A percentile compares a stretch with the other conserved stretches of the same genome.
Conservation (phyloP, 1,140 invertebrate genomes). For the Laodelphax striatellus region DNA sequence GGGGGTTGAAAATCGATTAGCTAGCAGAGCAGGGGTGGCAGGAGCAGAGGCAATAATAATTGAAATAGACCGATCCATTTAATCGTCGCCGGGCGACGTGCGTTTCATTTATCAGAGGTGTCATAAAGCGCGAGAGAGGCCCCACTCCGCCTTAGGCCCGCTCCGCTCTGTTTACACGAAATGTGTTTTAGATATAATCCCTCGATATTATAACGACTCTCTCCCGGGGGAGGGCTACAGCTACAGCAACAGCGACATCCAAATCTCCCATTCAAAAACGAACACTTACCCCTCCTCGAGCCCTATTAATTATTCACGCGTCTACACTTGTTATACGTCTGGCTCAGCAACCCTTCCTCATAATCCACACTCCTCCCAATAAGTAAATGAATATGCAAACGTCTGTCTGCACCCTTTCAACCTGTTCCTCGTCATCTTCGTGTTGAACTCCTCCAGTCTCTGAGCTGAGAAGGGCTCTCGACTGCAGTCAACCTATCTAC, state of each 20-base stretch:
- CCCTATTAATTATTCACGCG: not conserved
- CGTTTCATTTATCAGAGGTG: conserved; percentile 3
- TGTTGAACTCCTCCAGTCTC: too few relatives aligned
- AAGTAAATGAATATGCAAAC: not conserved
- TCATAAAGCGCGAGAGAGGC: not conserved
- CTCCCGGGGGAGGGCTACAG: not conserved
- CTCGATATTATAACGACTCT: not conserved
- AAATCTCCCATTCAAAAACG: too few relatives aligned
- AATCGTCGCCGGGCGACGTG: not conserved
- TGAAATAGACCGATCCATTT: conserved; percentile 2
- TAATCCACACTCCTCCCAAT: not conserved
- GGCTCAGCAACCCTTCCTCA: too few relatives aligned
- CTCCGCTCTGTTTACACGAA: not conserved
- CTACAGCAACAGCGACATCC: too few relatives aligned
- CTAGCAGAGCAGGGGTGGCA: too few relatives aligned
- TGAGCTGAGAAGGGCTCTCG: too few relatives aligned
- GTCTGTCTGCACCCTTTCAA: not conserved
- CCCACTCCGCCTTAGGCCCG: not conserved
- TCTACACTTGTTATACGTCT: not conserved
- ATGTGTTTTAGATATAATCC: conserved; percentile 4
- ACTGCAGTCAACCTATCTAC: too few relatives aligned
- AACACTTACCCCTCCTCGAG: too few relatives aligned
- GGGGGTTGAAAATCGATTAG: too few relatives aligned
- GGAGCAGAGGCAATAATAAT: not conserved
- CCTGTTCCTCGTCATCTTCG: not conserved